A percentile compares a stretch with the other conserved stretches of the same genome.
Evolutionary conservation across 2,113 vertebrate species (phyloP).

Genomic region (Mesitornis unicolor): DNA sequence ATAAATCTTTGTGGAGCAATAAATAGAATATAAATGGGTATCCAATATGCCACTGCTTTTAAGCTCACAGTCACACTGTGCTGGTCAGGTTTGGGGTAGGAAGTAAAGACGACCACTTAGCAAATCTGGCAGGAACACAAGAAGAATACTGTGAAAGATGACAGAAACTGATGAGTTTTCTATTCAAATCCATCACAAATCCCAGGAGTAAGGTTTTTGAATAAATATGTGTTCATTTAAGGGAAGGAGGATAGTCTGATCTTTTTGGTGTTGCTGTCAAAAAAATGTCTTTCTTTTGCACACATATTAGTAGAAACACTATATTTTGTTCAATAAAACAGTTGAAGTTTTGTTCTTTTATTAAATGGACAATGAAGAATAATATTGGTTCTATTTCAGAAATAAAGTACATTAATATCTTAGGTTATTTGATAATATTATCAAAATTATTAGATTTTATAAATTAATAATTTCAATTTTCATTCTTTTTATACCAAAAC

Average conservation of each 20-base stretch:
- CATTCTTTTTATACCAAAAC: background rate
- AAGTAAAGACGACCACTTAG: background rate
- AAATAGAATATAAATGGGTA: constrained; percentile 62
- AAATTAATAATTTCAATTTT: background rate
- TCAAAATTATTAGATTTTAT: background rate
- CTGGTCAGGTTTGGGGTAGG: constrained; percentile 2
- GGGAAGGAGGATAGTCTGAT: background rate
- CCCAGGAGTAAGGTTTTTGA: background rate
- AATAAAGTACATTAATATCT: background rate
- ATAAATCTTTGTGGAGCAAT: constrained; percentile 57
- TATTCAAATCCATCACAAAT: background rate
- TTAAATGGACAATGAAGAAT: background rate
- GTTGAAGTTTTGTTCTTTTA: background rate
- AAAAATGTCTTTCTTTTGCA: background rate
- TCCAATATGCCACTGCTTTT: constrained; percentile 49
- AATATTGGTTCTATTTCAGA: background rate
- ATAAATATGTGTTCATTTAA: background rate
- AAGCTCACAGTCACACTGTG: constrained; percentile 46
- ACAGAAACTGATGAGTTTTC: constrained; percentile 48
- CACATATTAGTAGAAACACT: background rate
- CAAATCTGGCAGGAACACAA: constrained; percentile 42
- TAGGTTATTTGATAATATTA: background rate
- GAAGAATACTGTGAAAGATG: constrained; percentile 22
- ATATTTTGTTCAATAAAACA: background rate
- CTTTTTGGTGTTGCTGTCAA: background rate